Percentiles rank a stretch among this genome's conserved stretches.
phyloP scores from a whole-genome alignment of 2,888 invertebrate genomes.

The Celastrina argiolus region DNA sequence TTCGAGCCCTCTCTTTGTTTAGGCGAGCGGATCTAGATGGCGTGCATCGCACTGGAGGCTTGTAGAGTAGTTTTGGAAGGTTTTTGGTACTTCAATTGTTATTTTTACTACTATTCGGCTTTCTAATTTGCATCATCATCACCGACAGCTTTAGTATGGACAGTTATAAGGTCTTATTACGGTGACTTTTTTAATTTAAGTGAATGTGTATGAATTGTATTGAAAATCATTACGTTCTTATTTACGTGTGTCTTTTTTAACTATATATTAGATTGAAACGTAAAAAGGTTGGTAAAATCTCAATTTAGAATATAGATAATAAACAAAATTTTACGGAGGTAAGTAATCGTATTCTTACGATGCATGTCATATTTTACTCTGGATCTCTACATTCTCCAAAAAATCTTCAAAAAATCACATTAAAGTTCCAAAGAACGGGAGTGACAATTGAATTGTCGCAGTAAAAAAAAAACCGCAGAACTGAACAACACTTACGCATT shows the following conservation, averaged over 20 bases:
- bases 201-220: too few relatives aligned
- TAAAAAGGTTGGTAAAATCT: too few relatives aligned
- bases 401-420: not conserved
- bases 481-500: conserved; percentile 61
- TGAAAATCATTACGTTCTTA: too few relatives aligned
- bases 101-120: not conserved
- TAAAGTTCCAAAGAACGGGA: not conserved
- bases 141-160: too few relatives aligned
- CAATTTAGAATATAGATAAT: too few relatives aligned
- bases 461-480: conserved; percentile 18
- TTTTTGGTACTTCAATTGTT: not conserved
- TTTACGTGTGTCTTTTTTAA: too few relatives aligned
- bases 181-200: too few relatives aligned
- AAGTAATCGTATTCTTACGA: too few relatives aligned
- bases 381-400: not conserved
- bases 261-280: too few relatives aligned
- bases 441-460: conserved; percentile 12
- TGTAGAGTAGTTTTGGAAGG: not conserved
- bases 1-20: conserved; percentile 57
- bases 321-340: too few relatives aligned
- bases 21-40: conserved; percentile 36
- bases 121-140: too few relatives aligned
- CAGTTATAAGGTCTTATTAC: too few relatives aligned
- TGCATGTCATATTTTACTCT: not conserved
- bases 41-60: not conserved